Conservation (phyloP, 2,113 vertebrate species). For the Mandrillus leucophaeus region DNA sequence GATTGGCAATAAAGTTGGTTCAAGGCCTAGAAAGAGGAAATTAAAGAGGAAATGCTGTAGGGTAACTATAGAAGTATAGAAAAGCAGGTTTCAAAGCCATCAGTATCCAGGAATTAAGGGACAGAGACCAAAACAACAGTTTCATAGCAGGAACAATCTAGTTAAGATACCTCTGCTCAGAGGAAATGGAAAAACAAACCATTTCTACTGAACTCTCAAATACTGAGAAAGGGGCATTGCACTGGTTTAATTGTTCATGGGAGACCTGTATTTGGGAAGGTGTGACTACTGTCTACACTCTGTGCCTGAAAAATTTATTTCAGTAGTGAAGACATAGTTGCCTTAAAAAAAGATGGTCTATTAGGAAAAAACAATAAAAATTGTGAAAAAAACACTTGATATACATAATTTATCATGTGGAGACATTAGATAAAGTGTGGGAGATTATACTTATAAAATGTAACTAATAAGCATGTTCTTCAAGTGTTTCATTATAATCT, state of each 20-base stretch:
- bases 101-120: not conserved
- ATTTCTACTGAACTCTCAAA: not conserved
- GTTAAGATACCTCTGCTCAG: not conserved
- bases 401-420: not conserved
- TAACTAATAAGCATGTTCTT: not conserved
- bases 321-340: not conserved
- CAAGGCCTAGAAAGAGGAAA: not conserved
- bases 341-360: not conserved
- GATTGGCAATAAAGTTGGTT: not conserved
- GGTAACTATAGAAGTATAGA: not conserved
- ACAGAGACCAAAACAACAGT: not conserved
- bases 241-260: not conserved
- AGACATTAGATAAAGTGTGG: not conserved
- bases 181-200: not conserved
- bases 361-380: not conserved
- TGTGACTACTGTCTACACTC: not conserved
- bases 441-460: constrained; percentile 23
- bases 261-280: not conserved
- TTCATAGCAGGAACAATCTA: not conserved
- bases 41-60: not conserved
- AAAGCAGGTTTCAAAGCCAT: not conserved
- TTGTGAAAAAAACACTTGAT: not conserved
- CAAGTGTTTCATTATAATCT: not conserved
- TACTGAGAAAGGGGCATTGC: not conserved
- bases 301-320: not conserved